A percentile compares a stretch with the other conserved stretches of the same genome.
phyloP scores from a whole-genome alignment of 2,113 vertebrate genomes.

The Pimephales promelas region DNA sequence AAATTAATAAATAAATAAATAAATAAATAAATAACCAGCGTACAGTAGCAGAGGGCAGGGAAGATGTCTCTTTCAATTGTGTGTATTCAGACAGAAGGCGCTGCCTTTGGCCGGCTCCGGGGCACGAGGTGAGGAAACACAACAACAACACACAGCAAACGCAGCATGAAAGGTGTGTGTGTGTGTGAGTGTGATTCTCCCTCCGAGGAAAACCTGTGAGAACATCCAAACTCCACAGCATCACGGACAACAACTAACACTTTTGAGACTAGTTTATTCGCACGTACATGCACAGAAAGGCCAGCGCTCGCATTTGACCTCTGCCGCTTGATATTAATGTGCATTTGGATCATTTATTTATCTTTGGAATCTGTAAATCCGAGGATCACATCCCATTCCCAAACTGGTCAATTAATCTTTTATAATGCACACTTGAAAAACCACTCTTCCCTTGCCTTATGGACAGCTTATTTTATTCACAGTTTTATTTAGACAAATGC shows the following conservation, averaged over 20 bases:
- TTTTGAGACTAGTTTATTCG: not conserved
- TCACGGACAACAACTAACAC: not conserved
- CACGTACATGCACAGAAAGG: not conserved
- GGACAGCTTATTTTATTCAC: not conserved
- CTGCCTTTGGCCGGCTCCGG: constrained; percentile 81
- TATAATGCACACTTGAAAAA: not conserved
- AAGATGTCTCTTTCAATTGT: constrained; percentile 77
- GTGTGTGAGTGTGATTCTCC: constrained; percentile 60
- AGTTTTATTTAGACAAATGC: not conserved
- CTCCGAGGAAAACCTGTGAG: constrained; percentile 70
- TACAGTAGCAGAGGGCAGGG: constrained; percentile 65
- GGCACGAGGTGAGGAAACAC: constrained; percentile 77
- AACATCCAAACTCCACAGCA: constrained; percentile 6
- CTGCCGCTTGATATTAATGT: not conserved
- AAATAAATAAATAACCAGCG: constrained; percentile 55
- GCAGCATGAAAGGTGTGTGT: constrained; percentile 79
- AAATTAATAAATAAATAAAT: constrained; percentile 50
- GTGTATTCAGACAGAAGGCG: constrained; percentile 73
- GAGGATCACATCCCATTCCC: not conserved
- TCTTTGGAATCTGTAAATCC: no score
- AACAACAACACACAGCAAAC: constrained; percentile 80
- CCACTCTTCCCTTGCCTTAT: not conserved
- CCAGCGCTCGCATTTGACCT: not conserved
- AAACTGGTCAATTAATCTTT: not conserved
- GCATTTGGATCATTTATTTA: not conserved